Evolutionary conservation across 2,113 vertebrate species (phyloP), one percentile per base, ranked within the genome.

Genomic region (Corydoras sp.): DNA sequence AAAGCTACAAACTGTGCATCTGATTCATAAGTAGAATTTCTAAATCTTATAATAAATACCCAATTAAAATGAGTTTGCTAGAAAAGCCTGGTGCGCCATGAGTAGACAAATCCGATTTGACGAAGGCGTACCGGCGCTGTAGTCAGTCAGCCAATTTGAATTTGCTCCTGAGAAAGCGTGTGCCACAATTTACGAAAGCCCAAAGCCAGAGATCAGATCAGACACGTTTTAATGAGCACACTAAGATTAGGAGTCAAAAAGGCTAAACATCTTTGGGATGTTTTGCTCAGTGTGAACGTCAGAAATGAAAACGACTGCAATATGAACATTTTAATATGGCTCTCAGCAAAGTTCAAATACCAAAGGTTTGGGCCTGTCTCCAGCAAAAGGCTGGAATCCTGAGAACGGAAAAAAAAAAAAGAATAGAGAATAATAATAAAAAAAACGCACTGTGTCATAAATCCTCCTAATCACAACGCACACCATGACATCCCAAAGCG

Each of bases 201-300:
- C 75, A 73, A 78, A 77, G 81, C 78, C 65, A 73, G 43, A 75
- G 69, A 78, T 80, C 62, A 72, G 73, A 74, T 83, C 84, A 86
- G 88, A 80, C 74, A 85, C 84, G 48, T 82, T 88, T 88, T 87
- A 82, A 88, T 85, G 74, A 83, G 77, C 67, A 65, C 81, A 73
- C 81, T 78, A 77, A 76, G 79, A 85, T 87, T 82, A 88, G 79
- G 80, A 71, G 76, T 59, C 24, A 13, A 77, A 72, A 59, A 65
- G 70, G 49, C 76, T 79, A 81, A 88, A 86, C 75, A 79, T 85
- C 82, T 83, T 72, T 53, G 78, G 74, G 79, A 82, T 82, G 79
- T 82, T 85, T 61, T 50, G 50, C 35, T 61, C 43, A 4, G 30
- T n/a, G 9, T 58, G 54, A 58, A 12, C 10, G 31, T 58, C 31